Evolutionary conservation across 1,140 invertebrate species (phyloP), one percentile per base, ranked within the genome.

Genomic region (Colletes latitarsis): DNA sequence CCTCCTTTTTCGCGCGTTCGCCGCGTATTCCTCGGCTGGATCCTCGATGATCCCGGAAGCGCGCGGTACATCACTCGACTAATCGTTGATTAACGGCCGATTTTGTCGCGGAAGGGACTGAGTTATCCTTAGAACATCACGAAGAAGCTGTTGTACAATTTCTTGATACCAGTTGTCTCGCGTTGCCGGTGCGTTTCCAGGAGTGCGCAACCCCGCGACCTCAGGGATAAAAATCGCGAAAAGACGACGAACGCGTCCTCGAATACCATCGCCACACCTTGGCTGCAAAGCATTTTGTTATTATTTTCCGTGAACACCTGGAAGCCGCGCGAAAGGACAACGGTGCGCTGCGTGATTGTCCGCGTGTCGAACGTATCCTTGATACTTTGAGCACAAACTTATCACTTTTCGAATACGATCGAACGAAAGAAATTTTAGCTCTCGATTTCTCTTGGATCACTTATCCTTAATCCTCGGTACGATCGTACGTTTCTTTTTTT

Each of bases 121-220:
- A 72, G 82, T 62, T 58, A 86, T 90, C 94, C 93, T 96, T 97
- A 97, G 93, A 97, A 97, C 93, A 97, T 95, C 71, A 97, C 96
- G 91, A 97, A 97, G 93, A 97, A 97, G 70, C 96, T 97, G 93
- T 97, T 97, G 93, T 97, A 97, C 91, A 97, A 93, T 93, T 97
- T 97, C 93, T 97, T 97, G 87, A 97, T 96, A 60, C 96, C 96
- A 41, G 96, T 97, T 53, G 96, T 96, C 91, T 97, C 96, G 86
- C 96, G 94, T 92, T 97, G 96, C 91, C 96, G 95, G 91, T 96
- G 96, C 91, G 96, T 96, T 93, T 96, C 96, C 66, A 97, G 94
- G 88, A 96, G 94, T 91, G 95, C 95, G 89, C 93, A 93, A 77
- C 93, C 93, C 83, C 93, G 91, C 66, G 93, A 93, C 83, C 89